phyloP scores from a whole-genome alignment of 2,888 invertebrate species.

The Polymixis flavicincta region DNA sequence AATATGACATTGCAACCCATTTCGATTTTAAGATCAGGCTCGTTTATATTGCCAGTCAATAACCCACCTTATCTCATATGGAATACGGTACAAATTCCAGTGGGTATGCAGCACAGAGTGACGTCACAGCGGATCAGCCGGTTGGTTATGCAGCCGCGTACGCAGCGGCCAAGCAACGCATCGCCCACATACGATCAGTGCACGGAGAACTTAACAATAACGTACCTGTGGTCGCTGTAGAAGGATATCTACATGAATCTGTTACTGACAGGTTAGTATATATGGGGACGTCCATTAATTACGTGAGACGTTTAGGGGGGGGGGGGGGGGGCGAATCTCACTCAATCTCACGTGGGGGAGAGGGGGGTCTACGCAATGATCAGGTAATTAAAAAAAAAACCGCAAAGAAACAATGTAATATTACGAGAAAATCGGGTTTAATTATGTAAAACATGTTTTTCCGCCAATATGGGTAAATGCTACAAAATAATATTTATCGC shows the following conservation, averaged over 20 bases:
- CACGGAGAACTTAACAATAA: conserved; percentile 91
- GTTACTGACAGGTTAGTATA: conserved; percentile 89
- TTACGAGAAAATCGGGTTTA: too few species aligned
- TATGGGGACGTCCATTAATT: too few species aligned
- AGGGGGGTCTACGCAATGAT: too few species aligned
- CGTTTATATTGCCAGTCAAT: too few species aligned
- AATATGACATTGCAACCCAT: background rate
- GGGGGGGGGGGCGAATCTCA: too few species aligned
- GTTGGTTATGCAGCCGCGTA: conserved; percentile 95
- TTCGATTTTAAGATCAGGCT: background rate
- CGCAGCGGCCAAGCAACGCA: conserved; percentile 93
- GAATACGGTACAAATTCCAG: conserved; percentile 77
- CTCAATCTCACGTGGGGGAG: too few species aligned
- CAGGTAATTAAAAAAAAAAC: too few species aligned
- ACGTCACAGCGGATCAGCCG: conserved; percentile 93
- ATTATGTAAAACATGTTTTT: too few species aligned
- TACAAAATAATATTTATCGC: too few species aligned
- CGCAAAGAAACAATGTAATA: too few species aligned
- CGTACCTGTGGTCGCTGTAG: conserved; percentile 93
- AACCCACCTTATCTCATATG: background rate
- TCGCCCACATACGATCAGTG: conserved; percentile 90
- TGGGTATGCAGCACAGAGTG: conserved; percentile 91
- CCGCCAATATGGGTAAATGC: too few species aligned
- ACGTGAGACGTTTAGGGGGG: too few species aligned
- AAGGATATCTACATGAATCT: conserved; percentile 94